Percentiles rank a stretch among this genome's conserved stretches.
Evolutionary conservation across 2,797 vertebrate genomes (phyloP).

Genomic region (Macrochelys suwanniensis): DNA sequence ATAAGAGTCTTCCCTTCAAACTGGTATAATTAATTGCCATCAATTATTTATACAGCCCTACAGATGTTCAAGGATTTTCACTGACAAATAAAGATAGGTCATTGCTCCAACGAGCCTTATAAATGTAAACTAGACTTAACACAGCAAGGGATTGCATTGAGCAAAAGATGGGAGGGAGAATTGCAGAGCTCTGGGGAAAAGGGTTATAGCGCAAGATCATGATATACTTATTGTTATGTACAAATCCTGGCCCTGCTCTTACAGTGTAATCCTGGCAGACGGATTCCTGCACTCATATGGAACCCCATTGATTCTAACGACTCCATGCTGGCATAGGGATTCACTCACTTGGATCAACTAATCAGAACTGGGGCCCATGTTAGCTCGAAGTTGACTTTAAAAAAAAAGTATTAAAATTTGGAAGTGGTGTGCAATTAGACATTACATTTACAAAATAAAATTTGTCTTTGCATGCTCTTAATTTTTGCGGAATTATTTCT

Average conservation of each 20-base stretch:
- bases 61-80: constrained; percentile 34
- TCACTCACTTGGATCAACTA: background rate
- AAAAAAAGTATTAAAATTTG: background rate
- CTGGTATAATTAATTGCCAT: constrained; percentile 57
- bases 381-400: accelerated
- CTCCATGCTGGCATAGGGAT: background rate
- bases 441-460: constrained; percentile 11
- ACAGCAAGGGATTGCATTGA: background rate
- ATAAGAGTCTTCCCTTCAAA: constrained; percentile 29
- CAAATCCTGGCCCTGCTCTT: background rate
- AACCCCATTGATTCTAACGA: background rate
- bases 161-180: background rate
- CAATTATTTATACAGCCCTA: constrained; percentile 46
- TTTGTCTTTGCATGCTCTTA: constrained; percentile 1
- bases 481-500: background rate
- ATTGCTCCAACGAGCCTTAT: background rate
- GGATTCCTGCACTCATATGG: background rate
- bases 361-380: background rate
- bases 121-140: background rate
- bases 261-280: background rate
- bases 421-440: constrained; percentile 4
- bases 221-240: background rate
- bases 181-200: background rate
- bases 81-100: constrained; percentile 24
- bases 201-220: background rate